Conservation (phyloP, 2,113 vertebrate species). For the Natator depressus region DNA sequence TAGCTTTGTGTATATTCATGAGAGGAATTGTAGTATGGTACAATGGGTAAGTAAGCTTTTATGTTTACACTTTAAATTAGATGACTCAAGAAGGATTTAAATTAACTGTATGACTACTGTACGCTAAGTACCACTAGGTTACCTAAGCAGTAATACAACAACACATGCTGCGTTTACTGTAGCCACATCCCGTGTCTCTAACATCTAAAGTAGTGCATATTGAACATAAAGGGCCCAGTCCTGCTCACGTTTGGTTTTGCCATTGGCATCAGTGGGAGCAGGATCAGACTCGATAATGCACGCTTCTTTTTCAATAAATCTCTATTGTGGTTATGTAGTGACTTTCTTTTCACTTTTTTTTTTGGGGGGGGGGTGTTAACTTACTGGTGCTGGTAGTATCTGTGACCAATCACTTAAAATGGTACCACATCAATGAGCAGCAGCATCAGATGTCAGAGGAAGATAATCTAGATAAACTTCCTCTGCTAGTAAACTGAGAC, state of each 20-base stretch:
- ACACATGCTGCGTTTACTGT: not conserved
- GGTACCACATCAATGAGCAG: not conserved
- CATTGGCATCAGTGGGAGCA: not conserved
- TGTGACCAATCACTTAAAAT: not conserved
- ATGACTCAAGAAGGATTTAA: constrained; percentile 38
- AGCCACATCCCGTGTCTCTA: not conserved
- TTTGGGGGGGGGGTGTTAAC: not conserved
- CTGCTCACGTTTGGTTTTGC: not conserved
- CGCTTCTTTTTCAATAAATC: not conserved
- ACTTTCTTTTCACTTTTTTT: not conserved
- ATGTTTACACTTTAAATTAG: constrained; percentile 49
- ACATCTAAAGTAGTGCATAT: not conserved
- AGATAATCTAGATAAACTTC: not conserved
- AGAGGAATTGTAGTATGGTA: not conserved
- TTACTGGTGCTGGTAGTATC: not conserved
- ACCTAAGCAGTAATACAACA: not conserved
- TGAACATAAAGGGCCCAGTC: not conserved
- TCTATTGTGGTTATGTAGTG: not conserved
- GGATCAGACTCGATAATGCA: not conserved
- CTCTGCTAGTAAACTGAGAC: not conserved
- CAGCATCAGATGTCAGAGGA: not conserved
- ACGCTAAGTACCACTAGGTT: constrained; percentile 30
- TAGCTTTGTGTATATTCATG: constrained; percentile 22
- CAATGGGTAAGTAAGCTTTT: not conserved
- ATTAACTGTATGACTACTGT: constrained; percentile 14